These are phyloP conservation scores for Drymodes brunneopygia DNA, from an alignment of 2,113 vertebrate genomes.

Conservation along the genomic window DNA sequence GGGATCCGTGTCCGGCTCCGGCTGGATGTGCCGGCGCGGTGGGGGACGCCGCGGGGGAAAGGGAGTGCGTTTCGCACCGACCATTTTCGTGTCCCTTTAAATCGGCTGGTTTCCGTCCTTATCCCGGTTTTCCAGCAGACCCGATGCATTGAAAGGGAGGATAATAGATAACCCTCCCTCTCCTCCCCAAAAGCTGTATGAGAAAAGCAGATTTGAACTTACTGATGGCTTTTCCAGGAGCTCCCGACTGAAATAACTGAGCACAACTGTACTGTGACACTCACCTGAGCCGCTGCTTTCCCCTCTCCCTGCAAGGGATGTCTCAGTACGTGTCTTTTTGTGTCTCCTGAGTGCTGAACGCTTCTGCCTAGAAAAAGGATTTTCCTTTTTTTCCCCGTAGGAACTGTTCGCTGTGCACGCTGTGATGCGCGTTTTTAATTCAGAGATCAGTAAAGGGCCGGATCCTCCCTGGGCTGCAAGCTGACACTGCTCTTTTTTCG, in stretches of 20 bases:
- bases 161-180: not conserved
- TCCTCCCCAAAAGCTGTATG: not conserved
- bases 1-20: not conserved
- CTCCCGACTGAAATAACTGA: not conserved
- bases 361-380: not conserved
- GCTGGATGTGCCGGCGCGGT: not conserved
- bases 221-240: slow-evolving; percentile 34
- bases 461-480: not conserved
- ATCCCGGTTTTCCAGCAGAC: not conserved
- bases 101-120: not conserved
- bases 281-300: not conserved
- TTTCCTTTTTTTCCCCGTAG: not conserved
- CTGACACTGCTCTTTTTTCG: not conserved
- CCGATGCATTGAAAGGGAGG: not conserved
- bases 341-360: not conserved
- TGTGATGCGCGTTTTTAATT: not conserved
- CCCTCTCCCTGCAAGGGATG: not conserved
- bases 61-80: fast-evolving
- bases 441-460: not conserved
- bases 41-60: too few species aligned
- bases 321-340: not conserved
- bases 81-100: not conserved
- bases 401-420: not conserved
- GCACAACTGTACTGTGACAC: not conserved
- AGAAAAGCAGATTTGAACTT: slow-evolving; percentile 10